Conservation (phyloP, 2,113 vertebrate species). For the Pardalotus punctatus region DNA sequence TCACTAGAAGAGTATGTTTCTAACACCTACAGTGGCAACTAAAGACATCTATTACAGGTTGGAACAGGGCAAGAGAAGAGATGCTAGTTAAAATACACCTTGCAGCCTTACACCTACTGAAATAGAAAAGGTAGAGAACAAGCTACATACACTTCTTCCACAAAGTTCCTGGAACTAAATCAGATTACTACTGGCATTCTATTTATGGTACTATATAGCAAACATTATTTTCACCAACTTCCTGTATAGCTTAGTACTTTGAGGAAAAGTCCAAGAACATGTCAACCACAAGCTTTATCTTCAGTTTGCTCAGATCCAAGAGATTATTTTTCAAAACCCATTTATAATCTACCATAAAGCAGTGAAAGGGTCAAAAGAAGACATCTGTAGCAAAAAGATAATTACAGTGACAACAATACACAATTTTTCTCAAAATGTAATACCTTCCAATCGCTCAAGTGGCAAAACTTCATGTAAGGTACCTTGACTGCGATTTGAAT, state of each 20-base stretch:
- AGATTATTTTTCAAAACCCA: background rate
- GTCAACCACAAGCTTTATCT: background rate
- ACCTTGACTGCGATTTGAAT: background rate
- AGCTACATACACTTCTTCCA: background rate
- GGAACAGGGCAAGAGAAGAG: background rate
- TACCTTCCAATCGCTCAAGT: constrained; percentile 56
- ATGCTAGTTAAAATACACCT: background rate
- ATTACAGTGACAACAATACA: background rate
- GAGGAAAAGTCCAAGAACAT: background rate
- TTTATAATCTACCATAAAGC: background rate
- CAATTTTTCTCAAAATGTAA: background rate
- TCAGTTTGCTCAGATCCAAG: background rate
- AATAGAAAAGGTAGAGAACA: background rate
- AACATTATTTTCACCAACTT: background rate
- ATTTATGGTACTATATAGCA: background rate
- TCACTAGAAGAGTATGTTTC: background rate
- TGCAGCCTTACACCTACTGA: background rate
- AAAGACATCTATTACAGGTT: background rate
- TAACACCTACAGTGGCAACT: background rate
- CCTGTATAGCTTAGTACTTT: background rate
- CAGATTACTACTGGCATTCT: background rate
- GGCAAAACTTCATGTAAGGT: background rate
- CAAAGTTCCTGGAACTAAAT: background rate
- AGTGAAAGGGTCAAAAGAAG: background rate
- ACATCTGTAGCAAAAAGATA: background rate